A percentile compares a stretch with the other conserved stretches of the same genome.
Conservation (phyloP, 64 coral and sea anemone species). For the Anthopleura sola region DNA sequence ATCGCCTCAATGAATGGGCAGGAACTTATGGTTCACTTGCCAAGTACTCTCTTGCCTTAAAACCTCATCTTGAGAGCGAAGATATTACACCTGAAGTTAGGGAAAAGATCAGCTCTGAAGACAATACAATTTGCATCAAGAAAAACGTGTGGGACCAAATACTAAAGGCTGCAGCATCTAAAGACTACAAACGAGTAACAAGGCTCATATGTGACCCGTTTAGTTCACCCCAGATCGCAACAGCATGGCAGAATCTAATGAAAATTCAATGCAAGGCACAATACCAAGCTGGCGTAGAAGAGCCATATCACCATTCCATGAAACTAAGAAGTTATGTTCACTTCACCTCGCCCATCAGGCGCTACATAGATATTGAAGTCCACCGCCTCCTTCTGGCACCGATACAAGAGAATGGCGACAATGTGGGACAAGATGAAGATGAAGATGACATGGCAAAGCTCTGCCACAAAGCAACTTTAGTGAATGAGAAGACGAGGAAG, state of each 20-base stretch:
- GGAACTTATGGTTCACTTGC: conserved; percentile 31
- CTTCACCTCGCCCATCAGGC: conserved; percentile 90
- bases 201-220: conserved; percentile 54
- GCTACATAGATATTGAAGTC: conserved; percentile 81
- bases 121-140: neutral
- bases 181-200: conserved; percentile 17
- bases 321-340: conserved; percentile 40
- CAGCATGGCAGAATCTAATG: conserved; percentile 31
- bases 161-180: neutral
- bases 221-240: conserved; percentile 62
- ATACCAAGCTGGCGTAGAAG: neutral
- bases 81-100: neutral
- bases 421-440: neutral
- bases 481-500: conserved; percentile 45
- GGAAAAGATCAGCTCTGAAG: neutral
- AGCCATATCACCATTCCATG: neutral
- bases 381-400: conserved; percentile 36
- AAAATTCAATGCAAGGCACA: conserved; percentile 52
- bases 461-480: conserved; percentile 62
- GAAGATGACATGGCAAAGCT: conserved; percentile 18
- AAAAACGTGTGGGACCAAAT: neutral
- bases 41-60: neutral
- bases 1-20: conserved; percentile 72
- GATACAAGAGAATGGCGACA: neutral
- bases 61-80: neutral